Base-by-base conservation (phyloP, 2,113 vertebrate species). In the Neolamprologus kungweensis region DNA sequence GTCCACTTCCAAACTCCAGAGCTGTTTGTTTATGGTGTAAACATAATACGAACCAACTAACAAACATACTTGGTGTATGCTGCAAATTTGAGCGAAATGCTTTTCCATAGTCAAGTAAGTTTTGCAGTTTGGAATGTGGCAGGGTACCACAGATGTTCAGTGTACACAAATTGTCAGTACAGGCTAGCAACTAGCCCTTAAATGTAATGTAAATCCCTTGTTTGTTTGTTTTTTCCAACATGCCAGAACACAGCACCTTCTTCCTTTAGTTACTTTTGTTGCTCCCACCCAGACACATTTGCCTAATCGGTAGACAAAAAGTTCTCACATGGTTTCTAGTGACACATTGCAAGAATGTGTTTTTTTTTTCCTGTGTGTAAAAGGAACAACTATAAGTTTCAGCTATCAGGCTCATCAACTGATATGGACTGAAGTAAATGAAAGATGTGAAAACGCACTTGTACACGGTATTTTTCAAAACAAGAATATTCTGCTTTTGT, bases 171-270 rank as follows among this genome's bases (percentile, higher is more conserved):
- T 21, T 21, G 63, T 40, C 63, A 68, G 19, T 40, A 13, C 19
- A 21, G 19, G 63, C 33, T 37, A 40, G 63, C 63, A 40, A 68
- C n/a, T 68, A 68, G 35, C 7, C 63, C 7, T 40, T 68, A 40
- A 68, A 68, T 40, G 12, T 68, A 21, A 68, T 40, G n/a, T 23
- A 68, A 68, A 68, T 68, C n/a, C 63, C 35, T 63, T 63, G 17
- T 0, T 10, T 63, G 21, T 21, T 21, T 21, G 21, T 8, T 65
- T 31, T n/a, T 1, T 0, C 1, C 7, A 13, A 23, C 35, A 23
- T 68, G 35, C 35, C 63, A 68, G 35, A 68, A 68, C 33, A 40
- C 35, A 68, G n/a, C 35, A 68, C n/a, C n/a, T 68, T 68, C 33
- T 68, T 40, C 63, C 63, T 68, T 40, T 68, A 68, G 33, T 68